A percentile compares a stretch with the other conserved stretches of the same genome.
phyloP scores from a whole-genome alignment of 2,888 invertebrate genomes.

The Oscheius sp. region DNA sequence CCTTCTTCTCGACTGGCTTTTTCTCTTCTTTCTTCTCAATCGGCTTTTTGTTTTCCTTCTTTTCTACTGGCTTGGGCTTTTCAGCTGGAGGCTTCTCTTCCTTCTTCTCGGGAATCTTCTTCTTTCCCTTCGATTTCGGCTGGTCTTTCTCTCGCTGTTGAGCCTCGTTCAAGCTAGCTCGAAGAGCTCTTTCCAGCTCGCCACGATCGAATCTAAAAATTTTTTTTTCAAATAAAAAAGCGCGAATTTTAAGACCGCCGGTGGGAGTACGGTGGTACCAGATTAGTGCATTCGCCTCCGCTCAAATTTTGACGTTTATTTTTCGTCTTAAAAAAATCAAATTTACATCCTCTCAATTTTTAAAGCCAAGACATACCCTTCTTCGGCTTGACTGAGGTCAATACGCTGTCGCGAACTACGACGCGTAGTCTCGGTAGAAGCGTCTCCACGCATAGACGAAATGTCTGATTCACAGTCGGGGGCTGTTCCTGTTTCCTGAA shows the following conservation, averaged over 20 bases:
- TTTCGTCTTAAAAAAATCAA: not conserved
- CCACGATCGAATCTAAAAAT: constrained; percentile 44
- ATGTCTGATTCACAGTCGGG: not conserved
- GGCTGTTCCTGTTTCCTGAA: not conserved
- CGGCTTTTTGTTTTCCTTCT: not conserved
- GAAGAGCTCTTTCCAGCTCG: constrained; percentile 45
- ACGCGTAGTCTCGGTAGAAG: constrained; percentile 2
- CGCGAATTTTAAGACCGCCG: too few relatives aligned
- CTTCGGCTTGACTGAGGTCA: constrained; percentile 39
- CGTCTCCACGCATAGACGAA: constrained; percentile 27
- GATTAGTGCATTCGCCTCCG: not conserved
- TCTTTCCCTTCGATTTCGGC: not conserved
- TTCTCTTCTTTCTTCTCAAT: not conserved
- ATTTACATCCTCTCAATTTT: too few relatives aligned
- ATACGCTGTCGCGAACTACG: constrained; percentile 38
- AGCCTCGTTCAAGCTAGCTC: constrained; percentile 36
- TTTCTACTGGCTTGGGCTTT: not conserved
- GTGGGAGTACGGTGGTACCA: too few relatives aligned
- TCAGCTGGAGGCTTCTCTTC: not conserved
- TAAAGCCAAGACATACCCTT: constrained; percentile 39
- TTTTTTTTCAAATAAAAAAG: too few relatives aligned
- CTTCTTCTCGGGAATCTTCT: constrained; percentile 6
- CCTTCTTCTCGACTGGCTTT: not conserved
- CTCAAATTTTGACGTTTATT: not conserved
- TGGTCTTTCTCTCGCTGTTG: constrained; percentile 14